Evolutionary conservation across 2,113 vertebrate species (phyloP).

Genomic region (Xenopus tropicalis): UCB_Xtro_10.0 CM004448.2:87664501-87665000

Average conservation of each 20-base stretch:
- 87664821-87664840: conserved; percentile 44
- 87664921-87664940: conserved; percentile 43
- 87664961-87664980: conserved; percentile 18
- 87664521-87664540: not conserved
- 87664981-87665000: conserved; percentile 37
- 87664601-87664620: no score
- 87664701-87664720: not conserved
- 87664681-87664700: no score
- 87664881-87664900: conserved; percentile 60
- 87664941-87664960: conserved; percentile 27
- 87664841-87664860: conserved; percentile 48
- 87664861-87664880: conserved; percentile 58
- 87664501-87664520: no score
- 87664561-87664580: no score
- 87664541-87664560: no score
- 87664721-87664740: not conserved
- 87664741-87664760: not conserved
- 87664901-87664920: conserved; percentile 67
- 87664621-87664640: no score
- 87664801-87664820: conserved; percentile 16
- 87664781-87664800: conserved; percentile 29
- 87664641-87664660: no score
- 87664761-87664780: not conserved
- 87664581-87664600: no score
- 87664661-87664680: no score